These are phyloP conservation scores for Lateolabrax maculatus DNA, from an alignment of 2,797 vertebrate species.

Conservation along the genomic window DNA sequence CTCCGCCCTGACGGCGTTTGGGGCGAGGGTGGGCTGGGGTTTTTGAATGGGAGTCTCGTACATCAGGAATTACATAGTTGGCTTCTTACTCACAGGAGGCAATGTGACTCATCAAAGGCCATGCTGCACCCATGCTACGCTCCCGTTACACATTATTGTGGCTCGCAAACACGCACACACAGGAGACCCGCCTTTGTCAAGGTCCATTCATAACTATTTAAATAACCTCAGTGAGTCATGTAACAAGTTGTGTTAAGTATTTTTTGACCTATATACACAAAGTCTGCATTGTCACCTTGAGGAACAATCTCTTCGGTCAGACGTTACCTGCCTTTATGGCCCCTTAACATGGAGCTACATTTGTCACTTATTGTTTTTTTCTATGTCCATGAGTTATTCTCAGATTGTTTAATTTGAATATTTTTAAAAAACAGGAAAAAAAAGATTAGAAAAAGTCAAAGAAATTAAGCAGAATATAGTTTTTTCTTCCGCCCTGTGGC, in stretches of 20 bases:
- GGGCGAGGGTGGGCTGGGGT: constrained; percentile 53
- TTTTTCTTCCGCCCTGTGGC: background rate
- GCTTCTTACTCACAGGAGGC: constrained; percentile 82
- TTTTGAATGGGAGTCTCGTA: constrained; percentile 68
- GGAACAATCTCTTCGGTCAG: background rate
- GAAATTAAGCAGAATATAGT: background rate
- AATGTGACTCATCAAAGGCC: constrained; percentile 83
- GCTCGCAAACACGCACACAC: constrained; percentile 22
- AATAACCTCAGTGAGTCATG: constrained; percentile 75
- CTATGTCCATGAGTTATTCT: background rate
- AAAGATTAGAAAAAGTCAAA: too few species aligned
- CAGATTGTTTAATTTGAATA: background rate
- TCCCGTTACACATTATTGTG: constrained; percentile 54
- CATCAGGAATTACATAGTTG: constrained; percentile 81
- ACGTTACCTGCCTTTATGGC: background rate
- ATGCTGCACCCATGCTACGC: constrained; percentile 73
- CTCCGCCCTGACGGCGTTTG: constrained; percentile 27
- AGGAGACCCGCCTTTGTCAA: constrained; percentile 50
- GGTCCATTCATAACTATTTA: constrained; percentile 73
- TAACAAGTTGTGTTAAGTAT: constrained; percentile 42
- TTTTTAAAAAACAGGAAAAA: background rate
- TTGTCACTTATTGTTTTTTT: background rate
- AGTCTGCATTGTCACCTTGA: too few species aligned
- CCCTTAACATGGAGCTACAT: background rate
- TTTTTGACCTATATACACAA: constrained; percentile 56